Percentiles rank a stretch among this genome's conserved stretches.
Evolutionary conservation across 2,888 invertebrate genomes (phyloP).

Genomic region (Microdon myrmicae): DNA sequence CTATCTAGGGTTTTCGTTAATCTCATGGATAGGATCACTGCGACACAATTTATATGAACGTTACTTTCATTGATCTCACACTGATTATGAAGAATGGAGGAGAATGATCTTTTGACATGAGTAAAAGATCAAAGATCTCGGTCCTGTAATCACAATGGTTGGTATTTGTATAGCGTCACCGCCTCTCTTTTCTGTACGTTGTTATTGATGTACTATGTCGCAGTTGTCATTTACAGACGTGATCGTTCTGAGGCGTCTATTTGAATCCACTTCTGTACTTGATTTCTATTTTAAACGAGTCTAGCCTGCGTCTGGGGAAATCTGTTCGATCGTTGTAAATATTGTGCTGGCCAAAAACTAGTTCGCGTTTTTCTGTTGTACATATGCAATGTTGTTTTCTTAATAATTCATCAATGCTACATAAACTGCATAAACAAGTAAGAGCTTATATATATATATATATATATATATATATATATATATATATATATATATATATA

Average conservation of each 20-base stretch:
- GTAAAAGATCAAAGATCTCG: slow-evolving; percentile 61
- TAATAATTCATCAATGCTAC: too few species aligned
- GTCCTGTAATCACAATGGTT: slow-evolving; percentile 56
- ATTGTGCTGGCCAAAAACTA: neutral
- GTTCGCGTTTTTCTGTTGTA: neutral
- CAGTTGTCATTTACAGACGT: slow-evolving; percentile 13
- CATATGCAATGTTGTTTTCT: neutral
- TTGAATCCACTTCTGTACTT: too few species aligned
- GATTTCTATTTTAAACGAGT: too few species aligned
- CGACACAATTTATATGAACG: slow-evolving; percentile 27
- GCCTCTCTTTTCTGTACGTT: slow-evolving; percentile 11
- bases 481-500: neutral
- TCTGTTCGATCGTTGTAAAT: neutral
- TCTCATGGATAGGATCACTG: neutral
- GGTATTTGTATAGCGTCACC: slow-evolving; percentile 26
- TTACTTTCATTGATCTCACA: slow-evolving; percentile 33
- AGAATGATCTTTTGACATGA: slow-evolving; percentile 60
- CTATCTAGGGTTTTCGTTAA: neutral
- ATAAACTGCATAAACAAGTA: neutral
- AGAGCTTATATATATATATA: neutral
- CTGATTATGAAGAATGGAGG: slow-evolving; percentile 24
- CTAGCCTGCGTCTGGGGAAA: too few species aligned
- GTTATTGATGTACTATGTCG: slow-evolving; percentile 6
- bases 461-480: neutral
- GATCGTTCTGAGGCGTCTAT: slow-evolving; percentile 14